These are phyloP conservation scores for Drosophila gunungcola DNA, from an alignment of 1,140 invertebrate species.

Conservation along the genomic window DNA sequence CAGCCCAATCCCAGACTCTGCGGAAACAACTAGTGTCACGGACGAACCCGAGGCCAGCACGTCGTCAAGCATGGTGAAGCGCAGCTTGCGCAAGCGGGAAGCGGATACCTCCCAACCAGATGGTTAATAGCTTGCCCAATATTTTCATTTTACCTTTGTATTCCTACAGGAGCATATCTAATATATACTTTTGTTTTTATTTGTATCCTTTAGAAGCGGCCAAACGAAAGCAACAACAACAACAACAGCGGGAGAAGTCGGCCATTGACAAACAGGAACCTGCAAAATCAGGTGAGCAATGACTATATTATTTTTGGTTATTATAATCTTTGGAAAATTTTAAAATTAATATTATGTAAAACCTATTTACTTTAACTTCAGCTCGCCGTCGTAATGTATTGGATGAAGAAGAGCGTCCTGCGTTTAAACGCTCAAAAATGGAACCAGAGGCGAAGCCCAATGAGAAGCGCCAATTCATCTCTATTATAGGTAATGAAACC, in stretches of 20 bases:
- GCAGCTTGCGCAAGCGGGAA: constrained; percentile 30
- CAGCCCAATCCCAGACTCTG: constrained; percentile 1
- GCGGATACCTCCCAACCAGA: constrained; percentile 51
- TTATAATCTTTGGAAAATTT: too few relatives aligned
- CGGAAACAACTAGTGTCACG: constrained; percentile 72
- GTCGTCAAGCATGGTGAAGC: constrained; percentile 10
- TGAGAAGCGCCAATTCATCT: constrained; percentile 2
- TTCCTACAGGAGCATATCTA: background rate
- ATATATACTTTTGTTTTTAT: constrained; percentile 4
- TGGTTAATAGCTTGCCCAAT: constrained; percentile 68
- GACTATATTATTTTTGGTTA: background rate
- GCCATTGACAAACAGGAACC: background rate
- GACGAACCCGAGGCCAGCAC: constrained; percentile 25
- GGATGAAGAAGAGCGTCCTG: constrained; percentile 13
- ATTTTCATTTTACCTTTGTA: background rate
- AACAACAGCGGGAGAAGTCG: background rate
- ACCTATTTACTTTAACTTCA: background rate
- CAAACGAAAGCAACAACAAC: constrained; percentile 11
- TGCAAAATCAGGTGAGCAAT: constrained; percentile 14
- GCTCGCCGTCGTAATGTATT: constrained; percentile 18
- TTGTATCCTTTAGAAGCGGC: constrained; percentile 23
- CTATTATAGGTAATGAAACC: constrained; percentile 31
- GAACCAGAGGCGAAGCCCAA: background rate
- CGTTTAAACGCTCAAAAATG: constrained; percentile 18
- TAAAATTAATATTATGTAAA: too few relatives aligned